Evolutionary conservation across 64 coral and sea anemone genomes (phyloP), one percentile per base, ranked within the genome.

Genomic region (Stichodactyla mertensii): DNA sequence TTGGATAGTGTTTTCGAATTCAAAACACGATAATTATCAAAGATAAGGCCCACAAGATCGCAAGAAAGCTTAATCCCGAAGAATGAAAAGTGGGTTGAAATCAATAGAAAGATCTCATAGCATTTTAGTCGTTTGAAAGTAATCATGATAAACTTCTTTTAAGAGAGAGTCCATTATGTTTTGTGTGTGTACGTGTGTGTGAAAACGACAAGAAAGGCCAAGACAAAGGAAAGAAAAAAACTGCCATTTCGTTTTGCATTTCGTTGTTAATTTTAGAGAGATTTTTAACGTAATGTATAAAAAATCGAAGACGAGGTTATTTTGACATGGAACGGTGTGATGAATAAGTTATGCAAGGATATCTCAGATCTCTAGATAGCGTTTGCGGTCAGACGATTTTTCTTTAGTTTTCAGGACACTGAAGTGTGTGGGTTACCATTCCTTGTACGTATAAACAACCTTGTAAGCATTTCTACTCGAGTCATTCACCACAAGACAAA

Each of bases 21-120:
- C 24, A 74, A 74, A 74, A 74, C 69, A 31, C 24, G n/a, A 74
- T 74, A 27, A 74, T 74, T 74, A 74, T 74, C 69, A 74, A 74
- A 74, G 69, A 74, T 74, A 27, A 74, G 69, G 24, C 23, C 24
- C 7, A 74, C 10, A 74, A 74, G 7, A 22, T 7, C 66, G 20
- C 66, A 71, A 20, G 20, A 71, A 74, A 74, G 69, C 69, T 74
- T 74, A 11, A 74, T 74, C 10, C 69, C 8, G 27, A 74, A 74
- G 69, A 74, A 74, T 27, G 10, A 8, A 19, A 74, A 31, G 24
- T 12, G 22, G 69, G 27, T 12, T 71, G 26, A 74, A 74, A 74
- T 74, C 69, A 13, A 0, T 36, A 11, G 24, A 74, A 74, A 31
- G 69, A 27, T 74, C 69, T 31, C 22, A 23, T 74, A 31, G 23